Conservation (phyloP, 1,140 invertebrate genomes). For the Drosophila nebulosa region DNA sequence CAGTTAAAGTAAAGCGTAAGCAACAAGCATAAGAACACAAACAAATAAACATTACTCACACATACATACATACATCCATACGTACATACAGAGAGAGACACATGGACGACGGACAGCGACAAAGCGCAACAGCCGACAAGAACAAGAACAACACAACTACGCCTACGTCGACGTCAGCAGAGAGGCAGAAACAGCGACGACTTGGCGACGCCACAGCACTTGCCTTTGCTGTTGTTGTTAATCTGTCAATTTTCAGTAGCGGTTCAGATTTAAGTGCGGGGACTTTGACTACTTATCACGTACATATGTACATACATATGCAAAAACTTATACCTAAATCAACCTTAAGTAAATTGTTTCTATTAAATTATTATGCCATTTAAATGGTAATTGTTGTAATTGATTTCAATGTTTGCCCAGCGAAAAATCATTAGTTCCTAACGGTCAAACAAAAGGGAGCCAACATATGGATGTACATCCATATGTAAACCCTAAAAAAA, state of each 20-base stretch:
- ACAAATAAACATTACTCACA: not conserved
- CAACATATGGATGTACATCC: too few relatives aligned
- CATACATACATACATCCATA: conserved; percentile 12
- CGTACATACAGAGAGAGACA: not conserved
- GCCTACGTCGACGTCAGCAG: not conserved
- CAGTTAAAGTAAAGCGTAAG: conserved; percentile 37
- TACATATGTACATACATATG: not conserved
- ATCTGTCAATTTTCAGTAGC: conserved; percentile 32
- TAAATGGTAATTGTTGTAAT: not conserved
- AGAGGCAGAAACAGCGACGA: conserved; percentile 38
- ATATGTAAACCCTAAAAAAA: too few relatives aligned
- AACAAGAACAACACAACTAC: too few relatives aligned
- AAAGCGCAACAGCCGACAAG: conserved; percentile 45
- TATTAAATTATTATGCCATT: not conserved
- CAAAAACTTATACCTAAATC: not conserved
- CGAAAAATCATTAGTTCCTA: not conserved
- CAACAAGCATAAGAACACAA: conserved; percentile 31
- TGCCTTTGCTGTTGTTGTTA: conserved; percentile 52
- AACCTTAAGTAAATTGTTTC: not conserved
- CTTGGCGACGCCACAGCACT: conserved; percentile 73
- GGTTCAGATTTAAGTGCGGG: conserved; percentile 27
- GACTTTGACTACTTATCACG: conserved; percentile 38
- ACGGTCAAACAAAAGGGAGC: not conserved
- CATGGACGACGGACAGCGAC: too few relatives aligned
- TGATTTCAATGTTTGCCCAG: not conserved